Evolutionary conservation across 2,113 vertebrate species (phyloP).

Genomic region (Symphodus melops): DNA sequence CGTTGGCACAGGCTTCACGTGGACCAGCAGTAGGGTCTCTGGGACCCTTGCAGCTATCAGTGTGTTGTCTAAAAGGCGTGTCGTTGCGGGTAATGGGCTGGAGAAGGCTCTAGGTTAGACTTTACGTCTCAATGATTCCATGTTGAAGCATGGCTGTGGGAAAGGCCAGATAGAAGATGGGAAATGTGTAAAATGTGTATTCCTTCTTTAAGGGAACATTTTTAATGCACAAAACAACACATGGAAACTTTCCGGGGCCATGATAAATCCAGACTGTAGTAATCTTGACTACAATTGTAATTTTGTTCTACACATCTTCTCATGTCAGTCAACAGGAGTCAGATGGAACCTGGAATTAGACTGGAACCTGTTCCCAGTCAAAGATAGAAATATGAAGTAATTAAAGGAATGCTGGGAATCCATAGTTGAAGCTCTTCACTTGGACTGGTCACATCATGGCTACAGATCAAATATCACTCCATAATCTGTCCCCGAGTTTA

Average conservation of each 20-base stretch:
- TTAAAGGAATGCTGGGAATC: conserved; percentile 62
- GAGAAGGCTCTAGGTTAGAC: conserved; percentile 48
- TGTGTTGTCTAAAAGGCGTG: conserved; percentile 41
- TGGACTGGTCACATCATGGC: not conserved
- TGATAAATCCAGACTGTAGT: not conserved
- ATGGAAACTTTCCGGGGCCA: not conserved
- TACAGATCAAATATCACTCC: conserved; percentile 30
- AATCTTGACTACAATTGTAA: not conserved
- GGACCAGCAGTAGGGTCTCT: conserved; percentile 54
- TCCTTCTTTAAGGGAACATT: conserved; percentile 10
- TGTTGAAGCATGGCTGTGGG: conserved; percentile 37
- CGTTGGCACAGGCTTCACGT: conserved; percentile 58
- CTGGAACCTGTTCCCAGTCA: conserved; percentile 37
- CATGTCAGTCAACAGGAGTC: not conserved
- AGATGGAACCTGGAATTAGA: conserved; percentile 11
- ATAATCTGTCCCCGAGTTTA: conserved; percentile 37
- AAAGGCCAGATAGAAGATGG: conserved; percentile 25
- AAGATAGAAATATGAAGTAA: conserved; percentile 27
- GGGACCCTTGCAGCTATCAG: conserved; percentile 38
- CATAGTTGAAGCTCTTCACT: conserved; percentile 21
- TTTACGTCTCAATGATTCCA: conserved; percentile 27
- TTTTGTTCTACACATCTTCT: conserved; percentile 6
- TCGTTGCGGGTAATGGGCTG: conserved; percentile 27
- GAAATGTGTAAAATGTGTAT: conserved; percentile 13
- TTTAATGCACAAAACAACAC: conserved; percentile 3